A percentile compares a stretch with the other conserved stretches of the same genome.
phyloP scores from a whole-genome alignment of 1,140 invertebrate species.

The Bicyclus anynana region DNA sequence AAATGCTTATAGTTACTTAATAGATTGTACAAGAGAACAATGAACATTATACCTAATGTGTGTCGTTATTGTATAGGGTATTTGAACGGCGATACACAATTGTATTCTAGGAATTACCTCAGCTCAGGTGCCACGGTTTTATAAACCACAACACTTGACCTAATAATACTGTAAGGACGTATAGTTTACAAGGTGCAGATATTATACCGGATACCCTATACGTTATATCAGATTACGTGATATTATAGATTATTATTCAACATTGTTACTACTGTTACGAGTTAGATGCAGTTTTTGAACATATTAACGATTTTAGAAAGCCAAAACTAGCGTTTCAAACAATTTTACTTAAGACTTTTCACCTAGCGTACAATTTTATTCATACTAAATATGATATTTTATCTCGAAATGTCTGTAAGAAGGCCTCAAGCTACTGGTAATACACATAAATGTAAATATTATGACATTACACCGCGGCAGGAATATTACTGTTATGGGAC shows the following conservation, averaged over 20 bases:
- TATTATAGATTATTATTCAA: slow-evolving; percentile 1
- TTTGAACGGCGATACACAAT: background rate
- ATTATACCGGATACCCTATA: background rate
- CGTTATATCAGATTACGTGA: background rate
- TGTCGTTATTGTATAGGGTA: too few species aligned
- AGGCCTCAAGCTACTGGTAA: slow-evolving; percentile 3
- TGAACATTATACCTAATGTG: too few species aligned
- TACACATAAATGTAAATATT: slow-evolving; percentile 16
- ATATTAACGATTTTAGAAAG: slow-evolving; percentile 9
- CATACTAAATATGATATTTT: slow-evolving; percentile 6
- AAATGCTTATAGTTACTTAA: too few species aligned
- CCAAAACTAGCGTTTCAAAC: slow-evolving; percentile 4
- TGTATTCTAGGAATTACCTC: background rate
- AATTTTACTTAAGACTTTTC: slow-evolving; percentile 3
- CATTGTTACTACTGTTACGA: slow-evolving; percentile 1
- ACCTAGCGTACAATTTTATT: slow-evolving; percentile 2
- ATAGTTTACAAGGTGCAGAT: slow-evolving; percentile 7
- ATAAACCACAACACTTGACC: slow-evolving; percentile 3
- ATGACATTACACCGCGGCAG: slow-evolving; percentile 2
- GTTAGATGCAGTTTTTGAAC: background rate
- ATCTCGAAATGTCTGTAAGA: slow-evolving; percentile 2
- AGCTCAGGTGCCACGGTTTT: background rate
- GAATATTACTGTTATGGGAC: slow-evolving; percentile 22
- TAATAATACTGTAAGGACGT: slow-evolving; percentile 2
- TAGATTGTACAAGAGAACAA: too few species aligned